phyloP scores from a whole-genome alignment of 2,888 invertebrate genomes.

The Stenchaetothrips biformis region DNA sequence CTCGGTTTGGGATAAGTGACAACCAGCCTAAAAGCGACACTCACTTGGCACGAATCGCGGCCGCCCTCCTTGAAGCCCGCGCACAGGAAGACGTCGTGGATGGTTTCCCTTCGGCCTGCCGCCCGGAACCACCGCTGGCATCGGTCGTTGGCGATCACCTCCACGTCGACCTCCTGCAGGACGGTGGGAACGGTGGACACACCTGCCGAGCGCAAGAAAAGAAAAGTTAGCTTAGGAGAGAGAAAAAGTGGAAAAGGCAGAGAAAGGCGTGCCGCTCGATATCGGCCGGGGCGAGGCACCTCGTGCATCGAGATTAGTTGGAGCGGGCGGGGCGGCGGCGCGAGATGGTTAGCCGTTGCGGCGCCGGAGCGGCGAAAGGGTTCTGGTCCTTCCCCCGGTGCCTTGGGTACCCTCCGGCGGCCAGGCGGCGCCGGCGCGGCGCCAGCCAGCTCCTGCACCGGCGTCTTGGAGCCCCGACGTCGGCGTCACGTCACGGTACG shows the following conservation, averaged over 20 bases:
- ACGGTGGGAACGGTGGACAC: slow-evolving; percentile 73
- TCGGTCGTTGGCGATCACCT: slow-evolving; percentile 78
- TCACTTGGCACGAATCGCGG: slow-evolving; percentile 56
- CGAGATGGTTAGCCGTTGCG: no score
- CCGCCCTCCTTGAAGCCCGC: slow-evolving; percentile 88
- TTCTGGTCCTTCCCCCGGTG: background rate
- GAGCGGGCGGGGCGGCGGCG: background rate
- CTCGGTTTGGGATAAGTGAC: no score
- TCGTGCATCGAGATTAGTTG: background rate
- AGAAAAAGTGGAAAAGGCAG: background rate
- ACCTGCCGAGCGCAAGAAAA: slow-evolving; percentile 39
- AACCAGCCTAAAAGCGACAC: background rate
- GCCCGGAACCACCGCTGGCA: slow-evolving; percentile 91
- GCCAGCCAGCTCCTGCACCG: background rate
- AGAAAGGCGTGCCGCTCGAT: no score
- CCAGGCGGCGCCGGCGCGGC: background rate
- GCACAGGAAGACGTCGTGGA: slow-evolving; percentile 87
- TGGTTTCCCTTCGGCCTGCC: slow-evolving; percentile 84
- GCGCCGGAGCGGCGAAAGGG: background rate
- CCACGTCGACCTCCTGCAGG: slow-evolving; percentile 54
- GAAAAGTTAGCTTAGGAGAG: background rate
- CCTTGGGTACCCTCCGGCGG: no score
- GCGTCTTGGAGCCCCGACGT: background rate
- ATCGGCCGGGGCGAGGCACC: background rate
- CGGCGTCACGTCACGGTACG: background rate